Conservation (phyloP, 2,113 vertebrate species). For the Piprites chloris region DNA sequence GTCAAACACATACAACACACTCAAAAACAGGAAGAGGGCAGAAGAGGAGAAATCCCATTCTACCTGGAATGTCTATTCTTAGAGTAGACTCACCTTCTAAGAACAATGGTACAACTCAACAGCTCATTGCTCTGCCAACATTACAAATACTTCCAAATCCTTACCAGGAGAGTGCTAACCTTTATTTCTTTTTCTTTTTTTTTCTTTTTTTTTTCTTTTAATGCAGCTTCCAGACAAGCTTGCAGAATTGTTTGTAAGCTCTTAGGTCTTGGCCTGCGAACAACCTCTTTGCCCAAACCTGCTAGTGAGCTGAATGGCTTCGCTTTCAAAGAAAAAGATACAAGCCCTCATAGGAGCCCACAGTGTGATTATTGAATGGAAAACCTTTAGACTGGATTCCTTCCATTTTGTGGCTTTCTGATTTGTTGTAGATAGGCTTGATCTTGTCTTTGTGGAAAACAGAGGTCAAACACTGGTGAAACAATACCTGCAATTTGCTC, state of each 20-base stretch:
- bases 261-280: neutral
- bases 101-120: neutral
- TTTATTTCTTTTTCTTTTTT: neutral
- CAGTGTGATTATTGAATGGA: neutral
- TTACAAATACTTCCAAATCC: neutral
- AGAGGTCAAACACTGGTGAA: neutral
- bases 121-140: neutral
- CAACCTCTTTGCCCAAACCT: constrained; percentile 15
- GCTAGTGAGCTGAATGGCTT: neutral
- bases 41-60: neutral
- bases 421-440: neutral
- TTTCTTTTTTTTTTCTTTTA: neutral
- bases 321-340: neutral
- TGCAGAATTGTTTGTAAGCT: neutral
- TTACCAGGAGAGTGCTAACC: neutral
- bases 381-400: constrained; percentile 3
- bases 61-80: neutral
- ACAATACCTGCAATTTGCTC: neutral
- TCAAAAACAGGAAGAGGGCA: neutral
- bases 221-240: neutral
- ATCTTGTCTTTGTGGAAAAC: neutral
- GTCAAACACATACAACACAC: neutral
- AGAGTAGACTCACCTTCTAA: neutral
- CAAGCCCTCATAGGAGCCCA: neutral
- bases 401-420: neutral